Base-by-base conservation (phyloP, 2,888 invertebrate genomes). In the Ashinkailepas kermadecensis region DNA sequence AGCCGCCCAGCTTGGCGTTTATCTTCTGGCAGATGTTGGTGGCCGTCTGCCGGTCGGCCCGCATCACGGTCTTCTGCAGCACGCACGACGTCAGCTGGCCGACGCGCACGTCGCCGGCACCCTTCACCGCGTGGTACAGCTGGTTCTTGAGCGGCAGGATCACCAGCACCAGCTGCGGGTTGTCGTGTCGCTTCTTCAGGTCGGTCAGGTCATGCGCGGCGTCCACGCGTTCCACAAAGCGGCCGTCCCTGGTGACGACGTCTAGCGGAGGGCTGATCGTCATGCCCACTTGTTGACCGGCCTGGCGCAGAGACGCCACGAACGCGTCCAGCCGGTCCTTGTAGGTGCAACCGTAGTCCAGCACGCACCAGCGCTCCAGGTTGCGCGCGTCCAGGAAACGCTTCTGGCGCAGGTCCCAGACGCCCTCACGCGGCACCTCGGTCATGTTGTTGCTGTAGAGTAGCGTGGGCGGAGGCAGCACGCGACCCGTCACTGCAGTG, bases 401-500 rank as follows among this genome's bases (percentile, higher is more conserved):
- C 11, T 81, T 80, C n/a, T 81, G 65, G 58, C 84, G 80, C 81
- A 84, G 83, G 70, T 85, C 84, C 85, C 85, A 85, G 15, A 83
- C 83, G 11, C 85, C 85, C 11, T 83, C 59, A 12, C 74, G 15
- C 2, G 85, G 84, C 80, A 88, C 10, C 25, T 81, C 78, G 4
- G 23, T 65, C 15, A 18, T 74, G 11, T 82, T 81, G n/a, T 81
- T 23, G 18, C 86, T 90, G 86, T 81, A 94, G 81, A 91, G 89
- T 80, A 99, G 87, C 80, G 86, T 87, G 0, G 99, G 99, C 0
- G 98, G 90, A 0, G 89, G 86, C 65, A 99, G 88, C 7, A 97
- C 90, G 83, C 96, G 92, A 0, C 95, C 97, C 85, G 89, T 88
- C 64, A 86, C 84, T 18, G 78, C 18, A 18, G 81, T 56, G 11